Evolutionary conservation across 2,113 vertebrate genomes (phyloP), one percentile per base, ranked within the genome.

Genomic region (Sceloporus tristichus): DNA sequence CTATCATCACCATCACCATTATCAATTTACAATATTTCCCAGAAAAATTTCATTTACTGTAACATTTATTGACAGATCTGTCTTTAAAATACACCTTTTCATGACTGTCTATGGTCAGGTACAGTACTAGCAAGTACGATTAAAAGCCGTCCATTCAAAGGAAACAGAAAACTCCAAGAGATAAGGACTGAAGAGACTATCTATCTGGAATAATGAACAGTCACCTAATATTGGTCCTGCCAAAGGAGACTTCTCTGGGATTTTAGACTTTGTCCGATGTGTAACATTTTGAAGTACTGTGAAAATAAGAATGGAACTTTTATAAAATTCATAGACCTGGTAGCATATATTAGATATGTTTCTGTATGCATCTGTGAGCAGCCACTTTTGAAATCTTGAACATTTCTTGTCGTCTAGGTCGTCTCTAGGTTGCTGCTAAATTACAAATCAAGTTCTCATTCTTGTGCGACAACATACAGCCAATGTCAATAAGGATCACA

Each of bases 221-320:
- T 97, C 92, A 97, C 97, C 96, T 91, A 96, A 79, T 93, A 97
- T 97, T 34, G 95, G 94, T 95, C 95, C 97, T 91, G 96, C 95
- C 56, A 95, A 80, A 29, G 96, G 95, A 91, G 93, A 91, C 81
- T 81, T 96, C 23, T 96, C 95, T 48, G 95, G 82, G 42, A 94
- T 85, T 93, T 97, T 97, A 79, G 94, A 77, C 56, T 95, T 96
- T 0, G 95, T 95, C 76, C 92, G 95, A 78, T 95, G 94, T 84
- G 96, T 95, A 62, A 96, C 34, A 88, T 97, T 97, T 90, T 97
- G 96, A 95, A 97, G 95, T 91, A 97, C 97, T 97, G 96, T 92
- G 83, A 90, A 96, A 89, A 94, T 13, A 91, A 4, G 84, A 79
- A 3, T 1, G 27, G 18, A 89, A 88, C 11, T 79, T 48, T 38